Base-by-base conservation (phyloP, 2,113 vertebrate genomes). In the Gallinago paraguaiae region DNA sequence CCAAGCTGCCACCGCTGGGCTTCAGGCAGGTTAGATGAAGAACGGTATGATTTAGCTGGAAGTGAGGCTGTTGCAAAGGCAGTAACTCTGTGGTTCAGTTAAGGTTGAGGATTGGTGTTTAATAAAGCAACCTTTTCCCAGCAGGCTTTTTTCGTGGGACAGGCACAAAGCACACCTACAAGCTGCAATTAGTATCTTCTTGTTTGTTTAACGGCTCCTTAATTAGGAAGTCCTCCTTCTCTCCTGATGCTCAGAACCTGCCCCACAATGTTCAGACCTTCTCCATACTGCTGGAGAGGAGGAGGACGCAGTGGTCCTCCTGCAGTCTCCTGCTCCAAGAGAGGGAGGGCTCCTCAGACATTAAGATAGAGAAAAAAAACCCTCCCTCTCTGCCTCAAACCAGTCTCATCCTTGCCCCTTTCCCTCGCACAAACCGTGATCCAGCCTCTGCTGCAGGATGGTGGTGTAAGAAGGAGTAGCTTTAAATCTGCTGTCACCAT, bases 391-490 rank as follows among this genome's bases (percentile, higher is more conserved):
- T 59, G 53, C 53, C 67, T 72, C 63, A 86, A 75, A 43, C 4
- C 63, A 76, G 51, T 46, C 56, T 71, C 70, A 46, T 17, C 39
- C 24, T 61, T 48, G 43, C 7, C 39, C 46, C 64, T 17, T n/a
- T 64, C 35, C 78, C 69, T 84, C 1, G 0, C 39, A 30, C 8
- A 9, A 86, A 43, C 23, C 0, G 0, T 9, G 51, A 43, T 50
- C 54, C 57, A 82, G 78, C 14, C 74, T 35, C 65, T 94, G 56
- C 43, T 82, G 61, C 85, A 76, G 61, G 69, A 48, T 4, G 8
- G 23, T 9, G 19, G 19, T 35, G 17, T 27, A 82, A 70, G 33
- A 22, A 82, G 14, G 6, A 92, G 37, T 6, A 78, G 59, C 10
- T 92, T 75, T 75, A 64, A 59, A 86, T 24, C 41, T 24, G 53